Evolutionary conservation across 1,140 invertebrate genomes (phyloP), one percentile per base, ranked within the genome.

Genomic region (Semibalanus balanoides): DNA sequence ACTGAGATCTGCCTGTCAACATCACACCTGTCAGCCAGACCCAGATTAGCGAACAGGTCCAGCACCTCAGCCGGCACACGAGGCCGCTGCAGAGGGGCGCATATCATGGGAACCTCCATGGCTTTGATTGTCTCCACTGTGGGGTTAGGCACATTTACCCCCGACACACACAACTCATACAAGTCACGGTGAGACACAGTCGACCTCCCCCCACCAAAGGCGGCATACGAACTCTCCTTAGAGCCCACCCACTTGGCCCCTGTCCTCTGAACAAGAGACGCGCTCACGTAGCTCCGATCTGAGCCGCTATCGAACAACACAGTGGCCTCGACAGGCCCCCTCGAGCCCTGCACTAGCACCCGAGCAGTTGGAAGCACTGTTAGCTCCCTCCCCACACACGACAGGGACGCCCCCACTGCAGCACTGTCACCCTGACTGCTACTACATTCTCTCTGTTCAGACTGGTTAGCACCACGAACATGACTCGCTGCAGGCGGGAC

Each of bases 11-110:
- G 29, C n/a, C 75, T 22, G 75, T 31, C 51, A 70, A 73, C 74
- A 28, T n/a, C 22, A 40, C 75, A 75, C 74, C 74, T 40, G 74
- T 77, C 77, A 77, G 77, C 77, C n/a, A 76, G 28, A 7, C 72
- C 43, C 0, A 76, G 29, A 43, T 70, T 73, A 17, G 19, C 14
- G 75, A 77, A 71, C n/a, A 22, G 25, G 43, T 64, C 11, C 11
- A 64, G 43, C 11, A 64, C 25, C 11, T 64, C 11, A 14, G 11
- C 11, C 25, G 43, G 25, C 11, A 64, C 11, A 64, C 11, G 43
- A 64, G 43, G 25, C 11, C 11, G 43, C 25, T 14, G 43, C n/a
- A n/a, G n/a, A n/a, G n/a, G n/a, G n/a, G n/a, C n/a, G n/a, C n/a
- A n/a, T n/a, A n/a, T n/a, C n/a, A 14, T 11, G 43, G n/a, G n/a